Base-by-base conservation (phyloP, 2,797 vertebrate species). In the Liasis olivaceus region DNA sequence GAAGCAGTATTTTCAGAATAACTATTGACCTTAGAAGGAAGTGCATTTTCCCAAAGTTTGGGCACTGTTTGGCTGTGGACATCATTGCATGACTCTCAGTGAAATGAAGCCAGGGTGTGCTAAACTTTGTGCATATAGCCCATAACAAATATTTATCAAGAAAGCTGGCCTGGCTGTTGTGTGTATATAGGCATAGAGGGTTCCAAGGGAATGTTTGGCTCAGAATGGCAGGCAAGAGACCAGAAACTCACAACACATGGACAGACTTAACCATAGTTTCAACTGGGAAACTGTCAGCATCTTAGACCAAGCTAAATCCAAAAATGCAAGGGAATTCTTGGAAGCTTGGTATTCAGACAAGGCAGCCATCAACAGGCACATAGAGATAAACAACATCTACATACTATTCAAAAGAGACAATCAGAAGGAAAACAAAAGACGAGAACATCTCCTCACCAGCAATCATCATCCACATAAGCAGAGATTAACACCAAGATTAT, bases 101-200 rank as follows among this genome's bases (percentile, higher is more conserved):
- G 94, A 96, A 96, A 96, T 94, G 95, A 96, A 94, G 94, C 85
- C 95, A 93, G 94, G 95, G 95, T 95, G 91, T 95, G 95, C 95
- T 96, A 92, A 96, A 94, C 94, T 42, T 31, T 66, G 11, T 11
- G 91, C 94, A 96, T 96, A 94, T 36, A 95, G 94, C 91, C 72
- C 91, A 91, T 91, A 62, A 91, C 94, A 93, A 2, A 60, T 0
- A 0, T 87, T 2, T 85, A 42, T 92, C 90, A 87, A 91, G 95
- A 94, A 93, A 96, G 87, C 85, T 94, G 95, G 85, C 4, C 5
- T 85, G 28, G 1, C 28, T 87, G 20, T 60, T 89, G 88, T 92
- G 89, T 96, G 91, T 95, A 91, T 95, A 90, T 81, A 96, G 93
- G 93, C 96, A 96, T 0, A n/a, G 95, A 96, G 95, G 91, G 92